Evolutionary conservation across 2,797 vertebrate species (phyloP).

Genomic region (Onychomys leucogaster): DNA sequence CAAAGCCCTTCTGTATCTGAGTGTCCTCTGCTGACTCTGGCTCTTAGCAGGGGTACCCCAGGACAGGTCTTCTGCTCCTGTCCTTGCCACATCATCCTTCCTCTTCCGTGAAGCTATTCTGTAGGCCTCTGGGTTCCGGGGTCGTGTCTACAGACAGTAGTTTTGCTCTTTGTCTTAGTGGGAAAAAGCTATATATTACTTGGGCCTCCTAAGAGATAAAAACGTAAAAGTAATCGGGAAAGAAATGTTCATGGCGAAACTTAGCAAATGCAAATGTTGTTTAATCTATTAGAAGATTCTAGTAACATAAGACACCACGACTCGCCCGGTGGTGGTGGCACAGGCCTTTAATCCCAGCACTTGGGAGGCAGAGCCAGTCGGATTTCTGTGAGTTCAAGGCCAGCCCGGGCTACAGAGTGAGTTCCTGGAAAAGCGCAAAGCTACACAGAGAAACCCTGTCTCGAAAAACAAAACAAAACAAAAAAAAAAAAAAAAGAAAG

Average conservation of each 20-base stretch:
- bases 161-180: background rate
- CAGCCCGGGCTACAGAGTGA: no score
- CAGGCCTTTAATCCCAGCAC: no score
- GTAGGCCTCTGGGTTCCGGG: no score
- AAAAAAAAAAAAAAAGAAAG: no score
- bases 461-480: no score
- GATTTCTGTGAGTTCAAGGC: no score
- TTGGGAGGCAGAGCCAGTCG: no score
- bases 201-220: background rate
- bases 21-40: background rate
- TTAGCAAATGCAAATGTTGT: background rate
- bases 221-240: background rate
- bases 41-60: background rate
- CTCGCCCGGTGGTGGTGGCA: no score
- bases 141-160: background rate
- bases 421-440: no score
- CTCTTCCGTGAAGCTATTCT: no score
- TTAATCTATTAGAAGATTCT: background rate
- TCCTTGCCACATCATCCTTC: no score
- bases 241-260: background rate
- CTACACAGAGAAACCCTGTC: no score
- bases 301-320: background rate
- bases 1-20: fast-evolving
- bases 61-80: fast-evolving
- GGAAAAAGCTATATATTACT: background rate